A percentile compares a stretch with the other conserved stretches of the same genome.
Evolutionary conservation across 92 coral and sea anemone genomes (phyloP).

Genomic region (Parazoanthus swiftii): DNA sequence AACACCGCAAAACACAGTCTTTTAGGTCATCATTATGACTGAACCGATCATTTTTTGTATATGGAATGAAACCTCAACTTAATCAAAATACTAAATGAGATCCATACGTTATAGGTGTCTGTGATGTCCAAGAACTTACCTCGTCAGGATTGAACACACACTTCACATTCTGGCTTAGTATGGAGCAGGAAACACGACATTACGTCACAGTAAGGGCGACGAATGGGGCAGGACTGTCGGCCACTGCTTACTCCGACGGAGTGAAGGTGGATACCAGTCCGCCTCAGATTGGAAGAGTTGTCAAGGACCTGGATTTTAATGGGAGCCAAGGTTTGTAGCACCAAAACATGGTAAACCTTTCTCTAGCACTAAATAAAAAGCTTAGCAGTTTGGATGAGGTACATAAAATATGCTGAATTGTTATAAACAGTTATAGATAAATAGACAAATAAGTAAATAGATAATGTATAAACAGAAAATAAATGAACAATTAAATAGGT

Average conservation of each 20-base stretch:
- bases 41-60: too few species aligned
- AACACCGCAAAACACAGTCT: too few species aligned
- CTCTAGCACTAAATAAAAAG: too few species aligned
- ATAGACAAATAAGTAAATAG: too few species aligned
- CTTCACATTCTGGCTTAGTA: constrained; percentile 30
- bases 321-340: constrained; percentile 5
- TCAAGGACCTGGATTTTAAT: constrained; percentile 25
- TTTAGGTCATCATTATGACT: too few species aligned
- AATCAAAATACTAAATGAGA: neutral
- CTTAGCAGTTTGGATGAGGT: neutral
- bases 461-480: too few species aligned
- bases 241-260: constrained; percentile 76
- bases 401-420: neutral
- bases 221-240: constrained; percentile 86
- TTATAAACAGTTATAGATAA: too few species aligned
- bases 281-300: constrained; percentile 56
- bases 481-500: too few species aligned
- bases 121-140: constrained; percentile 65
- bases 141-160: constrained; percentile 61
- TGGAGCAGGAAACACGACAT: constrained; percentile 70
- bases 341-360: neutral
- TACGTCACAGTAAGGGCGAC: constrained; percentile 85
- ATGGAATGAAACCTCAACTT: too few species aligned
- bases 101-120: constrained; percentile 53
- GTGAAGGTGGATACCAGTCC: constrained; percentile 77